phyloP scores from a whole-genome alignment of 2,888 invertebrate genomes.

The Zeuzera pyrina region DNA sequence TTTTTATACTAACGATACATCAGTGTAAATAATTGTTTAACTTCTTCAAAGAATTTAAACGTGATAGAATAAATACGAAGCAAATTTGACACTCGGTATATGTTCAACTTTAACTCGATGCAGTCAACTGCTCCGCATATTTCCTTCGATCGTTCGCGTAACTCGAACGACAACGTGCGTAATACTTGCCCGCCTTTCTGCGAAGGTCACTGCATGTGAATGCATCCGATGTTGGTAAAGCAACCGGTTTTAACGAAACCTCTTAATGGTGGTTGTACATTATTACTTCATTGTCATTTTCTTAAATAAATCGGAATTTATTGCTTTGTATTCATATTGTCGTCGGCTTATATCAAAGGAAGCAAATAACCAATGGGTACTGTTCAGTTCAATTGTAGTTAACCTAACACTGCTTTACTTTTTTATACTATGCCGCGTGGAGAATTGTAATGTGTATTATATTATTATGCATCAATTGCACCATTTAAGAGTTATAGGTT shows the following conservation, averaged over 20 bases:
- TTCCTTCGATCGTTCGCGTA: slow-evolving; percentile 25
- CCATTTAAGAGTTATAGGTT: too few relatives aligned
- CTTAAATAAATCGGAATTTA: slow-evolving; percentile 4
- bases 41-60: too few relatives aligned
- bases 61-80: too few relatives aligned
- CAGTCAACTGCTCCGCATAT: slow-evolving; percentile 20
- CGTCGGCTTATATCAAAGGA: neutral
- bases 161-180: slow-evolving; percentile 17
- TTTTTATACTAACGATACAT: too few relatives aligned
- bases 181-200: slow-evolving; percentile 27
- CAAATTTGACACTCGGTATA: neutral
- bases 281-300: slow-evolving; percentile 23
- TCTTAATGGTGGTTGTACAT: slow-evolving; percentile 19
- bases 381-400: too few relatives aligned
- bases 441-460: too few relatives aligned
- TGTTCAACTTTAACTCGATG: neutral
- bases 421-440: too few relatives aligned
- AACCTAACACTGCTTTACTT: too few relatives aligned
- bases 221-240: slow-evolving; percentile 22
- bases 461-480: too few relatives aligned
- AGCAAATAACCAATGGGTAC: too few relatives aligned
- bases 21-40: too few relatives aligned
- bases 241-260: slow-evolving; percentile 29
- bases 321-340: neutral
- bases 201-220: slow-evolving; percentile 32